phyloP scores from a whole-genome alignment of 2,113 vertebrate genomes.

The Rattus rattus region DNA sequence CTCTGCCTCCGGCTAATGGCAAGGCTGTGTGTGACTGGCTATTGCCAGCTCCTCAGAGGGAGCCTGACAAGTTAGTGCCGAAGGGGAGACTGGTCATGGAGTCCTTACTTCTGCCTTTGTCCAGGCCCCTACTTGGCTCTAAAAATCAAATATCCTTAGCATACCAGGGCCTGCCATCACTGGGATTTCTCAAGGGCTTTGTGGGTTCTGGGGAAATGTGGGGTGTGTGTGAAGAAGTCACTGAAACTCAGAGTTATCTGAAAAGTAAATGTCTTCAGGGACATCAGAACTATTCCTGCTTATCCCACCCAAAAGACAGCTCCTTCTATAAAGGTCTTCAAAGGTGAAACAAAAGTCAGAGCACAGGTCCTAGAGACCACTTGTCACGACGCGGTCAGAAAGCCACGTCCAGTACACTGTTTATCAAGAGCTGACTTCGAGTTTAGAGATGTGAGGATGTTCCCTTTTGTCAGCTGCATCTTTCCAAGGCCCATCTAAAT shows the following conservation, averaged over 20 bases:
- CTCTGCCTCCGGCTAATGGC: neutral
- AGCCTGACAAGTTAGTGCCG: neutral
- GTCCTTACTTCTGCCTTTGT: neutral
- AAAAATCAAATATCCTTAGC: neutral
- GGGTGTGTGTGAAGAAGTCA: neutral
- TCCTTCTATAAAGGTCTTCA: slow-evolving; percentile 6
- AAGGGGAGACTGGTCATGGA: neutral
- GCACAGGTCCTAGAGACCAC: fast-evolving
- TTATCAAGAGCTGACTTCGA: slow-evolving; percentile 28
- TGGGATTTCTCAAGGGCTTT: neutral
- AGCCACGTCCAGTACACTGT: neutral
- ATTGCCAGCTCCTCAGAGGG: neutral
- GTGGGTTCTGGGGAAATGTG: neutral
- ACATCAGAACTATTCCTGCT: neutral
- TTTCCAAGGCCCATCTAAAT: slow-evolving; percentile 51
- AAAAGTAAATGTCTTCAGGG: neutral
- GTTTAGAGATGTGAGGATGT: slow-evolving; percentile 21
- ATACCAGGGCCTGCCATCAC: neutral
- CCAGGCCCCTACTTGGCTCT: neutral
- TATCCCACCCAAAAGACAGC: neutral
- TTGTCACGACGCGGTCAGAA: fast-evolving
- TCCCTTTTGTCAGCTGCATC: neutral
- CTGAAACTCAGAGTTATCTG: slow-evolving; percentile 6
- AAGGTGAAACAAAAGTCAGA: neutral
- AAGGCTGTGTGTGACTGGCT: neutral